Evolutionary conservation across 2,113 vertebrate species (phyloP).

Genomic region (Archilochus colubris): DNA sequence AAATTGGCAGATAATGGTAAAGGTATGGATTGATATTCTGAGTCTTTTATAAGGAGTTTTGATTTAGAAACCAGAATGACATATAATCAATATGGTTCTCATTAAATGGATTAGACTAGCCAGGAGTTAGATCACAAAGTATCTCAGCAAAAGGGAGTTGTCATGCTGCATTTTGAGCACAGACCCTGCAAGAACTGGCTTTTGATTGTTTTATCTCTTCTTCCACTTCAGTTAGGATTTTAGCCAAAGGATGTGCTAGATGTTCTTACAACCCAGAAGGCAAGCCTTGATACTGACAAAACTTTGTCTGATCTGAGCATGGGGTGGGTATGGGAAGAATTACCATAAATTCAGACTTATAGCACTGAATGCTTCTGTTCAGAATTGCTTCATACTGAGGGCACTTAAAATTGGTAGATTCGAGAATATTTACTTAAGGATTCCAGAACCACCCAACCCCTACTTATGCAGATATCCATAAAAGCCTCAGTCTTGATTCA

Average conservation of each 20-base stretch:
- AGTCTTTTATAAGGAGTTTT: constrained; percentile 34
- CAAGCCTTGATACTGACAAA: background rate
- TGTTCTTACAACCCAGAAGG: background rate
- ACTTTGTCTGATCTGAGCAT: background rate
- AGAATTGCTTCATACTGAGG: background rate
- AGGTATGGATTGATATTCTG: constrained; percentile 29
- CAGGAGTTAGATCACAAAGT: constrained; percentile 14
- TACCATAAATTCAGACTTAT: background rate
- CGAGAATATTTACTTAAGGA: background rate
- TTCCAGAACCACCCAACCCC: background rate
- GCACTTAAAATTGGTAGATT: background rate
- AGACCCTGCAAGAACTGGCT: background rate
- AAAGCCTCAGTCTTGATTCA: background rate
- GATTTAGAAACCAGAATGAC: constrained; percentile 51
- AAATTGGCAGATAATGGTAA: constrained; percentile 32
- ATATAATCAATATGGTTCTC: constrained; percentile 45
- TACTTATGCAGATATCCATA: background rate
- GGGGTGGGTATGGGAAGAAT: background rate
- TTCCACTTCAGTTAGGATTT: background rate
- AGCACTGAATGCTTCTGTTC: background rate
- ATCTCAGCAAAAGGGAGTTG: background rate
- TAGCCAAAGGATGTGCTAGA: background rate
- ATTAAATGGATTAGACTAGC: constrained; percentile 46
- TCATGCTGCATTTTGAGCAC: background rate
- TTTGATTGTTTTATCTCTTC: background rate